phyloP scores from a whole-genome alignment of 2,888 invertebrate species.

The Stramonita haemastoma region DNA sequence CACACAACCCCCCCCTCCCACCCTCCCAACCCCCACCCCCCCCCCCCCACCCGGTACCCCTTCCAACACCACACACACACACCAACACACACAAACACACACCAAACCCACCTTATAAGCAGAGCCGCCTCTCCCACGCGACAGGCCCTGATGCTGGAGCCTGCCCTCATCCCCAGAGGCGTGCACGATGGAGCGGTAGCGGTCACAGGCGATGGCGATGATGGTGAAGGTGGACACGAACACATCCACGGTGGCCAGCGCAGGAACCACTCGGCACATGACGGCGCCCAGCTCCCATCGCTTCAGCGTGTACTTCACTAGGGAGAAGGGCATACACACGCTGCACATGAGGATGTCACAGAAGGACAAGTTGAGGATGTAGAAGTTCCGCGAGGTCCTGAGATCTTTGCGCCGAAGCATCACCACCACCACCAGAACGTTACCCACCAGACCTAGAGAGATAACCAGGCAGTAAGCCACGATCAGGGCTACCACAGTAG shows the following conservation, averaged over 20 bases:
- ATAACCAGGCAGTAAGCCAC: constrained; percentile 61
- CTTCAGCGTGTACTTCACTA: constrained; percentile 29
- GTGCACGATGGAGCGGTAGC: constrained; percentile 67
- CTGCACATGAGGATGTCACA: constrained; percentile 60
- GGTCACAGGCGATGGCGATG: constrained; percentile 70
- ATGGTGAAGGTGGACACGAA: constrained; percentile 72
- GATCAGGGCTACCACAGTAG: constrained; percentile 56
- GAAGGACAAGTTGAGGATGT: constrained; percentile 69
- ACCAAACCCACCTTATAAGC: neutral
- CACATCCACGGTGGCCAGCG: constrained; percentile 69
- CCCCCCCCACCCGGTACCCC: no score
- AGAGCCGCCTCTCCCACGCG: neutral
- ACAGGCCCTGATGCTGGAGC: neutral
- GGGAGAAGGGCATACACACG: constrained; percentile 27
- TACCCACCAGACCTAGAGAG: constrained; percentile 62
- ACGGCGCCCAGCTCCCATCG: constrained; percentile 70
- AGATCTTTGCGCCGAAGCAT: constrained; percentile 56
- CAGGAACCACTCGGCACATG: constrained; percentile 62
- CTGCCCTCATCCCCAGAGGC: constrained; percentile 49
- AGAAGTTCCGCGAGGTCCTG: constrained; percentile 62
- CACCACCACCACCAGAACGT: constrained; percentile 64
- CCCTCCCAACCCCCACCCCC: no score
- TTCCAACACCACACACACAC: no score
- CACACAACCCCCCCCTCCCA: neutral
- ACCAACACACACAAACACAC: neutral